These are phyloP conservation scores for Sarcophaga bullata DNA, from an alignment of 1,140 invertebrate species.

Conservation along the genomic window DNA sequence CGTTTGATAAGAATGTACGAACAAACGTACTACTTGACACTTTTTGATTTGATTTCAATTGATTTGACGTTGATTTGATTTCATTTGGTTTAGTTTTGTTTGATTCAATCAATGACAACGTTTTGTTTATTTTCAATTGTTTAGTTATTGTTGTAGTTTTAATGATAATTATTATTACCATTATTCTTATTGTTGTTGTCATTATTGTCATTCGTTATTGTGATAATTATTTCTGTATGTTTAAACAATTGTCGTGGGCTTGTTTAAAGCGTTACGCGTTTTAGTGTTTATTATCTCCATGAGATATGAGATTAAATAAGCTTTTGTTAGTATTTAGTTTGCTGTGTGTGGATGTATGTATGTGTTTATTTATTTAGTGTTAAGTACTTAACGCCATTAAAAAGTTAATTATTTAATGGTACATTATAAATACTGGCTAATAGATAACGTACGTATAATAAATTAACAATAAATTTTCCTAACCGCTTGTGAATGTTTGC, in stretches of 20 bases:
- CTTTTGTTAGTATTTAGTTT: too few relatives aligned
- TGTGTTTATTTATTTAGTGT: too few relatives aligned
- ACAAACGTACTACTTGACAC: neutral
- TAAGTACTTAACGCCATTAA: neutral
- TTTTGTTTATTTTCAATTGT: too few relatives aligned
- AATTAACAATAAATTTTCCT: too few relatives aligned
- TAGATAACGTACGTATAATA: neutral
- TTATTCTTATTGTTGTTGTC: too few relatives aligned
- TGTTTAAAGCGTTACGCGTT: neutral
- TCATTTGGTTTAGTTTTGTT: too few relatives aligned
- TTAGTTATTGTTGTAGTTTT: neutral
- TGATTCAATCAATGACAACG: too few relatives aligned
- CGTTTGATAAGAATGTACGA: neutral
- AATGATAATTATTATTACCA: neutral
- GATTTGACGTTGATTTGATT: neutral
- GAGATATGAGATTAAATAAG: too few relatives aligned
- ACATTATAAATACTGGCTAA: neutral
- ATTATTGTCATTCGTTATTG: too few relatives aligned
- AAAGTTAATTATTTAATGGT: neutral
- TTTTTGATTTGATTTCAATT: neutral
- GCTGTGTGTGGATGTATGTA: too few relatives aligned
- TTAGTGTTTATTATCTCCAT: neutral
- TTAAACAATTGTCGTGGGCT: neutral
- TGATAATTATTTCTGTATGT: constrained; percentile 15
- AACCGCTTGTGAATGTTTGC: too few relatives aligned